These are phyloP conservation scores for Drosophila basisetae DNA, from an alignment of 2,888 invertebrate genomes.

Conservation along the genomic window DNA sequence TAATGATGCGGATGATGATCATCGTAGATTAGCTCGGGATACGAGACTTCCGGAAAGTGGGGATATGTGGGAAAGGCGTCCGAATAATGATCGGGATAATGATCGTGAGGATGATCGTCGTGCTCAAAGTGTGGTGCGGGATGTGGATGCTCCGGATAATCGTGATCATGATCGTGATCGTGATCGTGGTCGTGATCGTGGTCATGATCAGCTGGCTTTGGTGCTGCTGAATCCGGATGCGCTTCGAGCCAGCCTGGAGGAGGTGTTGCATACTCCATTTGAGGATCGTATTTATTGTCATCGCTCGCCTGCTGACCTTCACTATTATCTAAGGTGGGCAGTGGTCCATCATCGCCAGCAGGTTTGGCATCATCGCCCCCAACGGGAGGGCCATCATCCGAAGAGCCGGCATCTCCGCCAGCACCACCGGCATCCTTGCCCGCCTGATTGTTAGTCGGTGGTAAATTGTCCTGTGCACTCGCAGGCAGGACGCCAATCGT, in stretches of 20 bases:
- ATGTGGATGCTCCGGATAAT: conserved; percentile 59
- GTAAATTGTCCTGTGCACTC: conserved; percentile 73
- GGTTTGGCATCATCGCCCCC: conserved; percentile 23
- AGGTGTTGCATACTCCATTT: conserved; percentile 83
- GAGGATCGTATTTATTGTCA: conserved; percentile 76
- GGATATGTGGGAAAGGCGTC: conserved; percentile 47
- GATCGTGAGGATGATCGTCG: conserved; percentile 56
- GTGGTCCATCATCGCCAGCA: conserved; percentile 17
- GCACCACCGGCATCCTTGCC: conserved; percentile 38
- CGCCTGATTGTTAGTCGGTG: conserved; percentile 47
- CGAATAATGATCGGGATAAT: conserved; percentile 53
- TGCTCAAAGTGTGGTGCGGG: conserved; percentile 25
- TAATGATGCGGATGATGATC: conserved; percentile 68
- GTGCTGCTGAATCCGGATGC: conserved; percentile 73
- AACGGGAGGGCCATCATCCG: conserved; percentile 21
- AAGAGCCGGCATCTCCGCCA: conserved; percentile 9
- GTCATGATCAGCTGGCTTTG: conserved; percentile 66
- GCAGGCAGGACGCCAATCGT: conserved; percentile 78
- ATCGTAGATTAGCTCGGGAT: conserved; percentile 68
- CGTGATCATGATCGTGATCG: conserved; percentile 49
- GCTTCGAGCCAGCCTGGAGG: conserved; percentile 83
- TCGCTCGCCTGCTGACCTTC: conserved; percentile 50
- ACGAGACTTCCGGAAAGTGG: conserved; percentile 68
- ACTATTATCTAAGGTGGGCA: conserved; percentile 53
- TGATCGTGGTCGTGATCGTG: conserved; percentile 60